A percentile compares a stretch with the other conserved stretches of the same genome.
Conservation (phyloP, 2,888 invertebrate species). For the Aporophyla lueneburgensis region DNA sequence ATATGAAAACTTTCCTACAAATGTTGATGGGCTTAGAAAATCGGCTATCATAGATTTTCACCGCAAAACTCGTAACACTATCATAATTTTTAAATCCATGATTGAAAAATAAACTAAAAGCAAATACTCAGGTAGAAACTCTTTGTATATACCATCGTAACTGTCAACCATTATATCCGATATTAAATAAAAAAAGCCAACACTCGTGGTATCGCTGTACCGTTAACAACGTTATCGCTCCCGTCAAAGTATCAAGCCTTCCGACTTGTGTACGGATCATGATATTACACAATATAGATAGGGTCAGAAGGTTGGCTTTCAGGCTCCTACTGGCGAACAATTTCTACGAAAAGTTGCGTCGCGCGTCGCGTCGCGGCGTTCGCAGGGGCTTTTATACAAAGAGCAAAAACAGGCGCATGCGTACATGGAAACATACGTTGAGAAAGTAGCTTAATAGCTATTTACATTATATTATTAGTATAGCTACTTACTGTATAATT, state of each 20-base stretch:
- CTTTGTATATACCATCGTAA: conserved; percentile 17
- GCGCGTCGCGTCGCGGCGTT: too few species aligned
- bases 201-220: conserved; percentile 49
- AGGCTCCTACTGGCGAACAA: too few species aligned
- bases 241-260: conserved; percentile 65
- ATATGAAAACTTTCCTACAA: neutral
- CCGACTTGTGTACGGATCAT: conserved; percentile 60
- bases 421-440: too few species aligned
- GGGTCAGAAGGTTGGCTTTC: conserved; percentile 1
- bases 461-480: too few species aligned
- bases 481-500: too few species aligned
- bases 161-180: conserved; percentile 37
- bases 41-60: too few species aligned
- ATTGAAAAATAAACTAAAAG: conserved; percentile 20
- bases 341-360: too few species aligned
- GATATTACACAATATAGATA: neutral
- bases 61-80: neutral
- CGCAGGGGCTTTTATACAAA: too few species aligned
- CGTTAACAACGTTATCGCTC: conserved; percentile 59
- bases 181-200: conserved; percentile 42
- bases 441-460: too few species aligned
- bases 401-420: too few species aligned
- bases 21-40: neutral
- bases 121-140: conserved; percentile 25
- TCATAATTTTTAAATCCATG: neutral